Evolutionary conservation across 2,797 vertebrate species (phyloP).

Genomic region (Rhabdomys pumilio): DNA sequence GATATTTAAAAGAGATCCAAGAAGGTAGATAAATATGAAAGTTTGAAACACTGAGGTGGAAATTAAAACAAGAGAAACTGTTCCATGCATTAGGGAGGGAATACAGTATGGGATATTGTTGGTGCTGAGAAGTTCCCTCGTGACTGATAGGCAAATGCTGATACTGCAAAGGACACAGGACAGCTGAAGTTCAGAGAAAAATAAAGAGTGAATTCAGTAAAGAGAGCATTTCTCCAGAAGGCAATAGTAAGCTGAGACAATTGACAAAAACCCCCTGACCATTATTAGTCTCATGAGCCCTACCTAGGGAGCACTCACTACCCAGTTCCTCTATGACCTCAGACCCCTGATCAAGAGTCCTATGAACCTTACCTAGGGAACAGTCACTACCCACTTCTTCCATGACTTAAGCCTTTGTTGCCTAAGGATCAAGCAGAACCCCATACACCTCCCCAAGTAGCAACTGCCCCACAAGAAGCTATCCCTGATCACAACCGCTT

Average conservation of each 20-base stretch:
- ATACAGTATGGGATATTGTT: too few relatives aligned
- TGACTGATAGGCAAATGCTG: neutral
- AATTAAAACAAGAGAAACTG: neutral
- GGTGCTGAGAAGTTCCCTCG: neutral
- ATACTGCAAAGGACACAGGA: neutral
- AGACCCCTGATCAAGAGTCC: neutral
- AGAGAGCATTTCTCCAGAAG: neutral
- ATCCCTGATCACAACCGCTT: neutral
- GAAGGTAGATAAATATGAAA: neutral
- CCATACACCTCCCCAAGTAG: neutral
- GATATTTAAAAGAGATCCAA: neutral
- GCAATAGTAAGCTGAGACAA: neutral
- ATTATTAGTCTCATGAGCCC: neutral
- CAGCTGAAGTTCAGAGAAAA: neutral
- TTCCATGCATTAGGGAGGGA: neutral
- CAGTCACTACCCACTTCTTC: neutral
- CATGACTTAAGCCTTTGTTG: neutral
- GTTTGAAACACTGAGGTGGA: neutral
- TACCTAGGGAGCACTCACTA: neutral
- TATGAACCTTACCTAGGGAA: neutral
- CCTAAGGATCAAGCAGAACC: neutral
- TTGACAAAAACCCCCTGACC: neutral
- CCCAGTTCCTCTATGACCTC: neutral
- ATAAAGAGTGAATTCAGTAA: neutral
- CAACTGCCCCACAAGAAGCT: neutral